These are phyloP conservation scores for Pimephales promelas DNA, from an alignment of 2,113 vertebrate species.

Conservation along the genomic window DNA sequence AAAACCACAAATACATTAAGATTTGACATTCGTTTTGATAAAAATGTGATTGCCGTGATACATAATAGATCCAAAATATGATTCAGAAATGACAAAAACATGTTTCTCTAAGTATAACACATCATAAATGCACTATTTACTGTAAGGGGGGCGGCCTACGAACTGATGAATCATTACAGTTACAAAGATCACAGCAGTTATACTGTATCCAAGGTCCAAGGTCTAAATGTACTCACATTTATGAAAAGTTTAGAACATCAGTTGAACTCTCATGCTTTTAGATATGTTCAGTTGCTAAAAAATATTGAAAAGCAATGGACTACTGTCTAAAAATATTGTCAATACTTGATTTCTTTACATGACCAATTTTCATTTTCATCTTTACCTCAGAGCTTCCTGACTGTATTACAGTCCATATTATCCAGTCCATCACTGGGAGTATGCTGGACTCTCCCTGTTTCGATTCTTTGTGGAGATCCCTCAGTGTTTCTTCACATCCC, in stretches of 20 bases:
- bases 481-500: conserved; percentile 9
- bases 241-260: neutral
- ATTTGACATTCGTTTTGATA: neutral
- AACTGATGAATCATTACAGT: too few relatives aligned
- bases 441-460: conserved; percentile 47
- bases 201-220: too few relatives aligned
- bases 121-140: too few relatives aligned
- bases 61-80: neutral
- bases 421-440: conserved; percentile 51
- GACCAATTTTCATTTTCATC: neutral
- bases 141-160: too few relatives aligned
- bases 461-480: conserved; percentile 20
- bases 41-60: neutral
- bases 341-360: neutral
- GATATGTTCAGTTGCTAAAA: neutral
- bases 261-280: neutral
- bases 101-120: neutral
- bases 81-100: neutral
- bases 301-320: neutral
- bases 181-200: too few relatives aligned
- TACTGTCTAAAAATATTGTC: neutral
- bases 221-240: too few relatives aligned
- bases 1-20: neutral
- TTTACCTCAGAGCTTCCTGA: conserved; percentile 41
- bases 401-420: conserved; percentile 32